phyloP scores from a whole-genome alignment of 1,140 invertebrate genomes.

The Drosophila prosaltans region DNA sequence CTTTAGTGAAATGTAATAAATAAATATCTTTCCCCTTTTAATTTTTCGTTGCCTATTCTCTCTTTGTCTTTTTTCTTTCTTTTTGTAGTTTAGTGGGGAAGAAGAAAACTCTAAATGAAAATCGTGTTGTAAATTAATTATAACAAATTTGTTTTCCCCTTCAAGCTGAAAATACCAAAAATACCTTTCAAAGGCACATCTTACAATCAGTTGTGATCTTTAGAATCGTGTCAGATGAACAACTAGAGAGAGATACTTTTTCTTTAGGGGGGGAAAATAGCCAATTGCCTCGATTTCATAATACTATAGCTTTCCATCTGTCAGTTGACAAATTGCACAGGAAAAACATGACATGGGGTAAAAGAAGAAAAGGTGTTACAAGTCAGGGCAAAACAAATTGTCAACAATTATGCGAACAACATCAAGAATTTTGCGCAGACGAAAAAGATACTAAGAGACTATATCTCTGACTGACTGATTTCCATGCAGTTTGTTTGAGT shows the following conservation, averaged over 20 bases:
- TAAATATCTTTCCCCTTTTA: conserved; percentile 63
- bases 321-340: conserved; percentile 82
- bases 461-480: conserved; percentile 55
- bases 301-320: conserved; percentile 55
- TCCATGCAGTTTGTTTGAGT: conserved; percentile 80
- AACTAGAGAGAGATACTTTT: neutral
- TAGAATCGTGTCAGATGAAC: neutral
- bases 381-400: conserved; percentile 72
- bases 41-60: conserved; percentile 22
- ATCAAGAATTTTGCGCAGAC: conserved; percentile 46
- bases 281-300: conserved; percentile 59
- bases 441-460: neutral
- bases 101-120: conserved; percentile 47
- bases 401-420: conserved; percentile 78
- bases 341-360: conserved; percentile 76
- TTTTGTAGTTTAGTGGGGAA: conserved; percentile 1
- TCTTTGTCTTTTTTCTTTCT: neutral
- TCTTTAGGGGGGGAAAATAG: neutral
- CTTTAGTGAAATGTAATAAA: conserved; percentile 61
- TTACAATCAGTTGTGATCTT: neutral
- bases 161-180: conserved; percentile 25
- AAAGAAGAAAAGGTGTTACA: conserved; percentile 68
- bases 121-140: conserved; percentile 78
- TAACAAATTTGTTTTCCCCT: conserved; percentile 66
- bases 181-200: conserved; percentile 23